These are phyloP conservation scores for Anadara kagoshimensis DNA, from an alignment of 1,140 invertebrate genomes.

Conservation along the genomic window DNA sequence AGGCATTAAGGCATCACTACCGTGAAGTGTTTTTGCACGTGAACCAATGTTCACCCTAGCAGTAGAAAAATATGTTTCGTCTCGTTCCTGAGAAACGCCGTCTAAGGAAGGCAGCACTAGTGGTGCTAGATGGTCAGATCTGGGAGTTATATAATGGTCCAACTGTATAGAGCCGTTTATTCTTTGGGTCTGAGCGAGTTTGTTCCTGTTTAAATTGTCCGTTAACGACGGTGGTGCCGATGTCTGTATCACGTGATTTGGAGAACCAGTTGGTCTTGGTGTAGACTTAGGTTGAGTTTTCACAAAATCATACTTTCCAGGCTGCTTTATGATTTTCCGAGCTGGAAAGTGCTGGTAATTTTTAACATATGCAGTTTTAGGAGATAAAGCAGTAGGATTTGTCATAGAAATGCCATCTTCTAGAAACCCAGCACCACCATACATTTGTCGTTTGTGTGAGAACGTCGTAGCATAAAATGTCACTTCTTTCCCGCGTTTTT, in stretches of 20 bases:
- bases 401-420: not conserved
- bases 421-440: constrained; percentile 6
- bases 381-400: not conserved
- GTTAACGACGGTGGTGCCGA: not conserved
- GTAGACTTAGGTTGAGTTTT: constrained; percentile 13
- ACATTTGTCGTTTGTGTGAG: constrained; percentile 16
- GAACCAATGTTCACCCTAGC: constrained; percentile 27
- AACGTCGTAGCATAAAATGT: constrained; percentile 33
- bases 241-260: not conserved
- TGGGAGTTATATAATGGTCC: constrained; percentile 29
- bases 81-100: constrained; percentile 7
- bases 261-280: not conserved
- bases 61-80: constrained; percentile 27
- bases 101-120: constrained; percentile 34
- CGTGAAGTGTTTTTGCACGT: constrained; percentile 16
- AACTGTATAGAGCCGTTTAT: constrained; percentile 36
- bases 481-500: constrained; percentile 22
- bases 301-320: constrained; percentile 35
- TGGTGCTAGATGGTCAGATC: constrained; percentile 27
- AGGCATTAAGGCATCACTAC: not conserved
- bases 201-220: constrained; percentile 8
- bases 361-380: constrained; percentile 29
- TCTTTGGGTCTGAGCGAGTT: constrained; percentile 22
- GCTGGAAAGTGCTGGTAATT: constrained; percentile 52
- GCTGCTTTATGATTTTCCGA: constrained; percentile 46